These are phyloP conservation scores for Axis porcinus DNA, from an alignment of 2,113 vertebrate species.

Conservation along the genomic window DNA sequence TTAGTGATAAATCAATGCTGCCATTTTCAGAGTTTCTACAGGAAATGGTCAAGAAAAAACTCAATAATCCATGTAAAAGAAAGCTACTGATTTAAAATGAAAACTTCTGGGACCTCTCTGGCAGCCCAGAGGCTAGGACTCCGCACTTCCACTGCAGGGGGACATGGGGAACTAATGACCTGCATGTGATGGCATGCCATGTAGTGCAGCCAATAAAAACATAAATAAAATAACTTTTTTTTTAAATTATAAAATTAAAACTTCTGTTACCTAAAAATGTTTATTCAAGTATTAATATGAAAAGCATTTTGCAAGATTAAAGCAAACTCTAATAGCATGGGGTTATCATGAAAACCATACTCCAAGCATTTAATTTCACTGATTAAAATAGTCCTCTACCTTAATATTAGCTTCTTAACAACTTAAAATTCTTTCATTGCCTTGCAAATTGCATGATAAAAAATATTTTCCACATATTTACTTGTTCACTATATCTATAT, in stretches of 20 bases:
- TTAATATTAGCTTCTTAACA: background rate
- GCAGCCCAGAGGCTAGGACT: background rate
- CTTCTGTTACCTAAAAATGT: background rate
- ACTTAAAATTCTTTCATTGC: background rate
- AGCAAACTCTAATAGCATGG: conserved; percentile 15
- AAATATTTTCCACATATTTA: background rate
- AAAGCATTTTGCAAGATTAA: conserved; percentile 22
- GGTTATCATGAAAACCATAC: background rate
- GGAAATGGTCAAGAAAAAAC: background rate
- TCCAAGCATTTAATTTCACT: conserved; percentile 17
- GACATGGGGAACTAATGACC: background rate
- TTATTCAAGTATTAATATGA: conserved; percentile 34
- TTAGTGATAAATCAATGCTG: background rate
- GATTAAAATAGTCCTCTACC: conserved; percentile 3
- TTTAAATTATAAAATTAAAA: background rate
- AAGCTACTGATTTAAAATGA: background rate
- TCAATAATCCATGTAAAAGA: background rate
- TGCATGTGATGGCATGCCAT: background rate
- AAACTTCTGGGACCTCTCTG: background rate
- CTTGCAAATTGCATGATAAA: background rate
- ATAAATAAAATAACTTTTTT: background rate
- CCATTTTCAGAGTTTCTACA: background rate
- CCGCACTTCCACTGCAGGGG: background rate
- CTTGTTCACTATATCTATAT: background rate
- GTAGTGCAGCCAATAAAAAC: background rate